Evolutionary conservation across 37 sponge, comb jelly and placozoan genomes (phyloP).

Genomic region (Hexactinellida sp.): DNA sequence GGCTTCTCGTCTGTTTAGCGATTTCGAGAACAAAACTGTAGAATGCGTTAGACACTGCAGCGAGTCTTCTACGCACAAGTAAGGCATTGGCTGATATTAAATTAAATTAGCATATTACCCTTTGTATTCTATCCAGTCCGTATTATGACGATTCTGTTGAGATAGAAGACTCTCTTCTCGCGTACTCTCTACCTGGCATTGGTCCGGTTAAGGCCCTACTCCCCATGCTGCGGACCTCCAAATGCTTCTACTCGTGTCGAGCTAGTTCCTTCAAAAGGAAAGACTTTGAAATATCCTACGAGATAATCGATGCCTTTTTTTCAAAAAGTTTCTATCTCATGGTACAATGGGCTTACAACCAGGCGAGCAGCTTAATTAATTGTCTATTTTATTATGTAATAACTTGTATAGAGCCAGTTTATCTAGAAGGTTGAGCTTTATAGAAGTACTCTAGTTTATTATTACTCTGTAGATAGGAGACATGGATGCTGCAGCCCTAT

Average conservation of each 20-base stretch:
- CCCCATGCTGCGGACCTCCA: background rate
- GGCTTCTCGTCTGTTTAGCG: slow-evolving; percentile 27
- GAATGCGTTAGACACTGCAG: slow-evolving; percentile 36
- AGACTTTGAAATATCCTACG: background rate
- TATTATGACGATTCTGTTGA: background rate
- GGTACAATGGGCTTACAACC: slow-evolving; percentile 7
- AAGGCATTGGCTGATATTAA: background rate
- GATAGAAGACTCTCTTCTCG: background rate
- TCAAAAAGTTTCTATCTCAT: background rate
- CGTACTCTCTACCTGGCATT: background rate
- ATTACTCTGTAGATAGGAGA: background rate
- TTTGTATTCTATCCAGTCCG: too few species aligned
- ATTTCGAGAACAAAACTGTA: slow-evolving; percentile 36
- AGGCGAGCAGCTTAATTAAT: background rate
- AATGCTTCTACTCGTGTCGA: background rate
- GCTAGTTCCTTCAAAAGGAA: background rate
- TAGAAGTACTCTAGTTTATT: too few species aligned
- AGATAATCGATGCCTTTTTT: background rate
- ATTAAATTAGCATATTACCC: too few species aligned
- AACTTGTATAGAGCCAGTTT: too few species aligned
- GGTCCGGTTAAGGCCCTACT: background rate
- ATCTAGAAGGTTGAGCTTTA: too few species aligned
- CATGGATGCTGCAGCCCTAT: background rate
- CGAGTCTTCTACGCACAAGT: background rate
- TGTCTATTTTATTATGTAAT: too few species aligned